Evolutionary conservation across 1,140 invertebrate species (phyloP).

Genomic region (Heliconius hermathena): DNA sequence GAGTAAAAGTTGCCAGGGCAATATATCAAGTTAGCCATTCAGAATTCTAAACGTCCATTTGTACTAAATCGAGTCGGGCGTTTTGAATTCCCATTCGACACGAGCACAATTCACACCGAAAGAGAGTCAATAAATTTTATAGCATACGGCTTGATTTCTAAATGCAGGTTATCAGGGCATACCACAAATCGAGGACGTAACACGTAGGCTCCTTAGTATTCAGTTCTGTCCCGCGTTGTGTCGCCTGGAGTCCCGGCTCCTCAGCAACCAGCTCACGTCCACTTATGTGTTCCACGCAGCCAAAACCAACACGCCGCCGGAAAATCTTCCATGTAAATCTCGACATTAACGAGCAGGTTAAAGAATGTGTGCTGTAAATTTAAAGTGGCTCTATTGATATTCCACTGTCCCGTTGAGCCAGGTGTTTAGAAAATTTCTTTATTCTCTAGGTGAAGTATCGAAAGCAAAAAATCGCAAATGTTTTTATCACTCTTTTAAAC

Average conservation of each 20-base stretch:
- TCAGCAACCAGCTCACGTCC: slow-evolving; percentile 74
- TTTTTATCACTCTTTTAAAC: too few species aligned
- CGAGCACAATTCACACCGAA: slow-evolving; percentile 61
- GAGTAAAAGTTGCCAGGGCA: slow-evolving; percentile 36
- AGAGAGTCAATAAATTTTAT: slow-evolving; percentile 76
- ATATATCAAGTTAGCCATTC: slow-evolving; percentile 48
- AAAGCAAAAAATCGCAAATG: too few species aligned
- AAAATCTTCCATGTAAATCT: slow-evolving; percentile 81
- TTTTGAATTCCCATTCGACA: slow-evolving; percentile 61
- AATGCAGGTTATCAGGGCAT: slow-evolving; percentile 79
- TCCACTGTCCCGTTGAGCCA: slow-evolving; percentile 23
- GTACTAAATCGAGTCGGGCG: slow-evolving; percentile 52
- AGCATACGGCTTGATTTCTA: slow-evolving; percentile 74
- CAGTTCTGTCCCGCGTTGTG: slow-evolving; percentile 56
- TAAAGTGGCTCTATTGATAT: slow-evolving; percentile 44
- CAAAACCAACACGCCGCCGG: slow-evolving; percentile 75
- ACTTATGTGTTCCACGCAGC: slow-evolving; percentile 79
- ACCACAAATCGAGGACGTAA: slow-evolving; percentile 75
- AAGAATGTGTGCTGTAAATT: slow-evolving; percentile 70
- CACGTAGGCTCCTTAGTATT: slow-evolving; percentile 76
- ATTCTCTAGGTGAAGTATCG: not conserved
- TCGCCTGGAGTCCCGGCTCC: slow-evolving; percentile 64
- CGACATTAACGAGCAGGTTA: slow-evolving; percentile 76
- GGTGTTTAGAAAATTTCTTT: slow-evolving; percentile 11
- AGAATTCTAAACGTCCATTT: slow-evolving; percentile 57